Evolutionary conservation across 2,797 vertebrate genomes (phyloP), one percentile per base, ranked within the genome.

Genomic region (Aldrovandia affinis): DNA sequence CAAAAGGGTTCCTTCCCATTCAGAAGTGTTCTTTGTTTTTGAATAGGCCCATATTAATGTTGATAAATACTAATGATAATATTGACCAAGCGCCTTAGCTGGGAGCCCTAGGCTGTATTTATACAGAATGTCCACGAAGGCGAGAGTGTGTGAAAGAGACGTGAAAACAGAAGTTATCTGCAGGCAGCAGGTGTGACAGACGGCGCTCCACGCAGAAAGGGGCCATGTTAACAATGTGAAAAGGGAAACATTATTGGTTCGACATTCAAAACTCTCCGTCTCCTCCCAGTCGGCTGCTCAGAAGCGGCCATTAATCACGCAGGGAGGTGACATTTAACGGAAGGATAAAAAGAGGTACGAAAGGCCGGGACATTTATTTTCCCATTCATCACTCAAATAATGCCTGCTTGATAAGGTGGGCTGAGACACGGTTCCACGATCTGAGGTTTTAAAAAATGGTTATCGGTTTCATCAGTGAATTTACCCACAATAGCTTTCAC

Each of bases 291-390:
- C 81, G 63, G 61, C 59, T 42, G 22, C 73, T 54, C 12, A 47
- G 42, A 70, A 82, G 42, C 47, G 42, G 28, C 44, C 44, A 82
- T 82, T 50, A 39, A 82, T 82, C 81, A 82, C 10, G 25, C 9
- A 55, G 50, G n/a, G 22, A 82, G 81, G 42, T 82, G 81, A 82
- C 81, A 82, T 82, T 82, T 63, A 82, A 82, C 73, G 65, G 47
- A 82, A 82, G 63, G 65, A n/a, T 25, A 52, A 82, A 73, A 70
- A 50, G 59, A 54, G 25, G 47, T 73, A 70, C 36, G 65, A 68
- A 82, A 82, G 81, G 44, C 59, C 28, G n/a, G 81, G 22, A 70
- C 39, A 63, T 82, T 82, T 73, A 44, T 73, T 82, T 54, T 14
- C 30, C 78, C 78, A 55, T 80, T 80, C 78, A 80, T 80, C 78